Percentiles rank a stretch among this genome's conserved stretches.
Conservation (phyloP, 1,140 invertebrate genomes). For the Sipha flava region DNA sequence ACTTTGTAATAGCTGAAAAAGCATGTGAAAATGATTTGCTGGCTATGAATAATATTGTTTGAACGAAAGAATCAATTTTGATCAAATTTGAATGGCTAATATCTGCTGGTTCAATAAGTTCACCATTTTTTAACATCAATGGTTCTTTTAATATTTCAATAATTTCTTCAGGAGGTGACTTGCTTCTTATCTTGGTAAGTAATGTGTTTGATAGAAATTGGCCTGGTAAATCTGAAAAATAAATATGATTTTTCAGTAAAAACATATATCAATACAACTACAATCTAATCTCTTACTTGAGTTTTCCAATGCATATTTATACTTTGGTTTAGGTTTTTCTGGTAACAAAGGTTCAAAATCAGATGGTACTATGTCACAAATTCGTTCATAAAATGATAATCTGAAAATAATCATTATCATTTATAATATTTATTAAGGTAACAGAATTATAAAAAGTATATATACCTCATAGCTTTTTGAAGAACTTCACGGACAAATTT, state of each 20-base stretch:
- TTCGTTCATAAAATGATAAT: conserved; percentile 88
- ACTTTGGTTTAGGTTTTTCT: conserved; percentile 62
- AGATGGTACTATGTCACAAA: conserved; percentile 84
- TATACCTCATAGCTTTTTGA: conserved; percentile 75
- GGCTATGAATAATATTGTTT: conserved; percentile 84
- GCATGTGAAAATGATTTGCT: conserved; percentile 97
- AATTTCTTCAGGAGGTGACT: conserved; percentile 83
- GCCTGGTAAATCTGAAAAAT: conserved; percentile 56
- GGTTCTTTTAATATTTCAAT: conserved; percentile 78
- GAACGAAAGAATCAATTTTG: conserved; percentile 94
- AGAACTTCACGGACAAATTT: conserved; percentile 92
- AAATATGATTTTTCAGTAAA: background rate
- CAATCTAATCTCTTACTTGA: conserved; percentile 54
- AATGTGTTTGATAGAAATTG: conserved; percentile 49
- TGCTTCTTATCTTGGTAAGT: conserved; percentile 73
- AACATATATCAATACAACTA: background rate
- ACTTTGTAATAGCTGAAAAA: conserved; percentile 95
- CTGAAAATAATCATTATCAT: conserved; percentile 48
- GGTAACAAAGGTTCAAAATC: conserved; percentile 79
- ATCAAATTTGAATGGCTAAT: conserved; percentile 65
- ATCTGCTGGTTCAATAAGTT: conserved; percentile 38
- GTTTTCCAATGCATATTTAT: conserved; percentile 72
- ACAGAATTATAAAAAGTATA: conserved; percentile 12
- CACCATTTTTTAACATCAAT: conserved; percentile 58
- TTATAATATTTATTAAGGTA: background rate